These are phyloP conservation scores for Enteromius unitaeniatus DNA, from an alignment of 2,797 vertebrate genomes.

Conservation along the genomic window DNA sequence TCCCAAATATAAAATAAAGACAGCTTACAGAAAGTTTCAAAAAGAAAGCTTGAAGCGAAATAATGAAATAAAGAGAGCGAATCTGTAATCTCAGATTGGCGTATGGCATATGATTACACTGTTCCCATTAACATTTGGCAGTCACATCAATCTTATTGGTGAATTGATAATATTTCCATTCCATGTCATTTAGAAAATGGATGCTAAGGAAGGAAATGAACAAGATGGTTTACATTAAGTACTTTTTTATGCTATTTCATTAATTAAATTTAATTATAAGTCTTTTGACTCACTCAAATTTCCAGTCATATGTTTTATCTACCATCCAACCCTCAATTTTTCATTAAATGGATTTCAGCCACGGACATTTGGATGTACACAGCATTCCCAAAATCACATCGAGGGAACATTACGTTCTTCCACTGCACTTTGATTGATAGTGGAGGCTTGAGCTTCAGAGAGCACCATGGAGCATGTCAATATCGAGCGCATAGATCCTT, in stretches of 20 bases:
- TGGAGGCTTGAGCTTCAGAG: background rate
- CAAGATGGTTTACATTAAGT: conserved; percentile 12
- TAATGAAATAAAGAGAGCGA: conserved; percentile 15
- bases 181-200: conserved; percentile 27
- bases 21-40: background rate
- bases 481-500: background rate
- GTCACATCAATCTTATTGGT: conserved; percentile 14
- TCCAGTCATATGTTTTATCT: conserved; percentile 8
- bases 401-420: background rate
- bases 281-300: background rate
- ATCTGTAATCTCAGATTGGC: conserved; percentile 24
- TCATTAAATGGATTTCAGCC: conserved; percentile 8
- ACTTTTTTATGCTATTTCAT: background rate
- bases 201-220: conserved; percentile 16
- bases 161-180: conserved; percentile 19
- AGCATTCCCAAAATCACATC: conserved; percentile 28
- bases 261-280: conserved; percentile 1
- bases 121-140: conserved; percentile 37
- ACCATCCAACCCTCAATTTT: background rate
- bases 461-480: conserved; percentile 15
- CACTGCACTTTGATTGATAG: conserved; percentile 3
- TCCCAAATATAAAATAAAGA: background rate
- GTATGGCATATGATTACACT: background rate
- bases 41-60: background rate
- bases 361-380: conserved; percentile 25